Percentiles rank a stretch among this genome's conserved stretches.
Evolutionary conservation across 2,113 vertebrate genomes (phyloP).

Genomic region (Eira barbara): DNA sequence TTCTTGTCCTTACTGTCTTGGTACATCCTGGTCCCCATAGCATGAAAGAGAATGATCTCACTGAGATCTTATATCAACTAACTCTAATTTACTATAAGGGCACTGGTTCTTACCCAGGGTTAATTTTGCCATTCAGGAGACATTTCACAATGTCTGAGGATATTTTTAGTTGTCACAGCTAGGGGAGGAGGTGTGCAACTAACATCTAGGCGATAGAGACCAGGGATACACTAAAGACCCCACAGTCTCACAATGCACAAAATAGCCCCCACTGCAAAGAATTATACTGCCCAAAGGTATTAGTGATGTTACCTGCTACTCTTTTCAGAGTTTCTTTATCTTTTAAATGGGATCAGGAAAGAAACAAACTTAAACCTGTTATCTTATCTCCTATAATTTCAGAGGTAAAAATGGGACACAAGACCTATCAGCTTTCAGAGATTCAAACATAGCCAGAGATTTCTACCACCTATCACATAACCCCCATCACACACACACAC

Average conservation of each 20-base stretch:
- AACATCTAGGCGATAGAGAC: neutral
- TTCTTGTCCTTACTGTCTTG: neutral
- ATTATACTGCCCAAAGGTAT: neutral
- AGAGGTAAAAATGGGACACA: neutral
- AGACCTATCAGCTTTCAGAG: neutral
- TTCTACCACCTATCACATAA: neutral
- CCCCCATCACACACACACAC: neutral
- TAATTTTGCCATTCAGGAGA: neutral
- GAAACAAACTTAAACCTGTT: neutral
- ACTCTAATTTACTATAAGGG: neutral
- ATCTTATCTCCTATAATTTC: neutral
- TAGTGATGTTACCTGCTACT: neutral
- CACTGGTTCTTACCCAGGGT: neutral
- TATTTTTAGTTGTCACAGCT: neutral
- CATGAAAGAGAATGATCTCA: neutral
- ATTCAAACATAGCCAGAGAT: neutral
- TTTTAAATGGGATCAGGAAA: neutral
- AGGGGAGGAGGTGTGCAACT: neutral
- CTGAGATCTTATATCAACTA: neutral
- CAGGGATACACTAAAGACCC: neutral
- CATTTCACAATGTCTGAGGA: neutral
- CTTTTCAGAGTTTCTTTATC: neutral
- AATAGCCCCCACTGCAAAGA: neutral
- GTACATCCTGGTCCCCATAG: neutral
- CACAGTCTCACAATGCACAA: fast-evolving